phyloP scores from a whole-genome alignment of 2,888 invertebrate genomes.

The Xestia ashworthii region DNA sequence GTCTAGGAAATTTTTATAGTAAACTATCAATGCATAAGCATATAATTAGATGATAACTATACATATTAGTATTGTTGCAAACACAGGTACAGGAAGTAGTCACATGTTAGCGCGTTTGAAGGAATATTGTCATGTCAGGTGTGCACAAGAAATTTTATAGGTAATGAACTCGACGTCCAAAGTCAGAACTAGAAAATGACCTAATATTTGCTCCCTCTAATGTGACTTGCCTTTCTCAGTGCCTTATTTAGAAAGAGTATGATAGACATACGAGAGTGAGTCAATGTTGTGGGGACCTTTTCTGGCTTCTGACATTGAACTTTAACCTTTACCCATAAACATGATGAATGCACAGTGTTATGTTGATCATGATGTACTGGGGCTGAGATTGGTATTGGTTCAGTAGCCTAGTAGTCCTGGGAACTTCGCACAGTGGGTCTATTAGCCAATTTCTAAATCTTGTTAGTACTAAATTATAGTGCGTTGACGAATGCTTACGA shows the following conservation, averaged over 20 bases:
- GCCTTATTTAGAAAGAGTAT: slow-evolving; percentile 46
- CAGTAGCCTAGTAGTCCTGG: slow-evolving; percentile 68
- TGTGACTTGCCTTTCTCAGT: slow-evolving; percentile 26
- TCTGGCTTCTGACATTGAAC: slow-evolving; percentile 20
- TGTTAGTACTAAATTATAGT: slow-evolving; percentile 76
- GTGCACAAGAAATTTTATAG: slow-evolving; percentile 33
- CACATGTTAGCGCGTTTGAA: slow-evolving; percentile 59
- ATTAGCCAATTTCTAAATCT: slow-evolving; percentile 77
- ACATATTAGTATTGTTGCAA: slow-evolving; percentile 75
- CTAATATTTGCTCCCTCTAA: slow-evolving; percentile 33
- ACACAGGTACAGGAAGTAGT: slow-evolving; percentile 72
- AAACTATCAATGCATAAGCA: slow-evolving; percentile 82
- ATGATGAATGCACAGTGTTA: slow-evolving; percentile 70
- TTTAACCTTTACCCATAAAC: slow-evolving; percentile 36
- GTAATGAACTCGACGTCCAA: slow-evolving; percentile 9
- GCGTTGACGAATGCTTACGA: slow-evolving; percentile 78
- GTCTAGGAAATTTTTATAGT: slow-evolving; percentile 83
- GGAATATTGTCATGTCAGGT: slow-evolving; percentile 57
- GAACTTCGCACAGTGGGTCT: slow-evolving; percentile 81
- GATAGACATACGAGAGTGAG: slow-evolving; percentile 25
- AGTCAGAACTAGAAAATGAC: neutral
- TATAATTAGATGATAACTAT: slow-evolving; percentile 71
- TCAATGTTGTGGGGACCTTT: slow-evolving; percentile 13
- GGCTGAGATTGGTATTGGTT: slow-evolving; percentile 65
- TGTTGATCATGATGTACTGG: slow-evolving; percentile 69